phyloP scores from a whole-genome alignment of 2,113 vertebrate species.

The Apteryx owenii region DNA sequence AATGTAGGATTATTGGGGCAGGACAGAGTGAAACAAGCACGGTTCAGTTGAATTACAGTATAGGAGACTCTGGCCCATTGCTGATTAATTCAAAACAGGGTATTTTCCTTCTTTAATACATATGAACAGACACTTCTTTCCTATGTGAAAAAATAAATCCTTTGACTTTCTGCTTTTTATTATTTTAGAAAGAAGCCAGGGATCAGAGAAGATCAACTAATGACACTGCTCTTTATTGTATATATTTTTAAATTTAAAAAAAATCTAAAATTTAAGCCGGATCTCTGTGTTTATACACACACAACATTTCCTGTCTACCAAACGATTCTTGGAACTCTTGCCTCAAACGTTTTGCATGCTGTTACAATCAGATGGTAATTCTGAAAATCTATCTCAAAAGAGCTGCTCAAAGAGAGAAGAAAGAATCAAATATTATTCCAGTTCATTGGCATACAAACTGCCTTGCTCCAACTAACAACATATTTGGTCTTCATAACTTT shows the following conservation, averaged over 20 bases:
- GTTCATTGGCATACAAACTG: not conserved
- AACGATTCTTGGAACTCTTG: not conserved
- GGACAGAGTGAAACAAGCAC: not conserved
- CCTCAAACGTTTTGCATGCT: not conserved
- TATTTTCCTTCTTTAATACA: conserved; percentile 39
- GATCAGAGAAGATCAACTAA: conserved; percentile 50
- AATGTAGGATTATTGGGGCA: not conserved
- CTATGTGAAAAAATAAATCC: conserved; percentile 33
- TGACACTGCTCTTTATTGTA: conserved; percentile 32
- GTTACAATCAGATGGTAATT: not conserved
- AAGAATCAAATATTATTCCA: not conserved
- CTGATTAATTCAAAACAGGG: conserved; percentile 47
- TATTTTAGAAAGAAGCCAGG: conserved; percentile 59
- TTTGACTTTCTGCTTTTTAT: conserved; percentile 50
- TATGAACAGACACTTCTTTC: conserved; percentile 46
- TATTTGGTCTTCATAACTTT: not conserved
- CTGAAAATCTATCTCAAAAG: not conserved
- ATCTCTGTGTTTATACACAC: conserved; percentile 13
- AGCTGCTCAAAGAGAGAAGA: not conserved
- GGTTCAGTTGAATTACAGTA: not conserved
- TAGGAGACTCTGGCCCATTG: not conserved
- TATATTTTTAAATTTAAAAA: conserved; percentile 48
- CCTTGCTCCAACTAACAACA: not conserved
- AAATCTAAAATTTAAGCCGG: conserved; percentile 47
- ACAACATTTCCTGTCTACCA: not conserved